Conservation (phyloP, 2,888 invertebrate genomes). For the Linyphia triangularis region DNA sequence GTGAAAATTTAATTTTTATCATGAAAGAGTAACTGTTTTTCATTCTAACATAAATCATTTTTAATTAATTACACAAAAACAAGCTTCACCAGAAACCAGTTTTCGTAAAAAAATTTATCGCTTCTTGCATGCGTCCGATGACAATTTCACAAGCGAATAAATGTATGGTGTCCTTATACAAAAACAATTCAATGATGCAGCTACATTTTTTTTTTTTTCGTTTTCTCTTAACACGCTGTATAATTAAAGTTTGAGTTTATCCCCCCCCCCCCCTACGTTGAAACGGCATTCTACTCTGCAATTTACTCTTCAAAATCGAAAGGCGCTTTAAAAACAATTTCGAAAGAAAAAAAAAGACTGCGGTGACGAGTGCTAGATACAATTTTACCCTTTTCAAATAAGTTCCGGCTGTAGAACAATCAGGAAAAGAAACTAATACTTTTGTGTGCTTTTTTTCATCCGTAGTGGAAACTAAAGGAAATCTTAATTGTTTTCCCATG, state of each 20-base stretch:
- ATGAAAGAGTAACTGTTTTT: no score
- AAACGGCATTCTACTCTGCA: constrained; percentile 43
- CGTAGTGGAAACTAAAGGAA: constrained; percentile 7
- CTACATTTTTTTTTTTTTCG: neutral
- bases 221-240: constrained; percentile 17
- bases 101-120: neutral
- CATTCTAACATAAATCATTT: no score
- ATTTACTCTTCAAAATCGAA: constrained; percentile 50
- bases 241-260: constrained; percentile 56
- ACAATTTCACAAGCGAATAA: neutral
- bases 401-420: constrained; percentile 35
- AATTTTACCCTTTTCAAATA: constrained; percentile 53
- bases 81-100: neutral
- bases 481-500: constrained; percentile 62
- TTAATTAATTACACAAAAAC: neutral
- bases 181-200: neutral
- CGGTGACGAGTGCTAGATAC: no score
- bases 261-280: neutral
- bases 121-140: neutral
- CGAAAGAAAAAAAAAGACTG: neutral
- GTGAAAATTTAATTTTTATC: no score
- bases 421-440: constrained; percentile 14
- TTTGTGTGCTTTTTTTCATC: constrained; percentile 25
- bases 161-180: neutral
- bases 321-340: constrained; percentile 60